Base-by-base conservation (phyloP, 2,888 invertebrate genomes). In the Heliconius sara region DNA sequence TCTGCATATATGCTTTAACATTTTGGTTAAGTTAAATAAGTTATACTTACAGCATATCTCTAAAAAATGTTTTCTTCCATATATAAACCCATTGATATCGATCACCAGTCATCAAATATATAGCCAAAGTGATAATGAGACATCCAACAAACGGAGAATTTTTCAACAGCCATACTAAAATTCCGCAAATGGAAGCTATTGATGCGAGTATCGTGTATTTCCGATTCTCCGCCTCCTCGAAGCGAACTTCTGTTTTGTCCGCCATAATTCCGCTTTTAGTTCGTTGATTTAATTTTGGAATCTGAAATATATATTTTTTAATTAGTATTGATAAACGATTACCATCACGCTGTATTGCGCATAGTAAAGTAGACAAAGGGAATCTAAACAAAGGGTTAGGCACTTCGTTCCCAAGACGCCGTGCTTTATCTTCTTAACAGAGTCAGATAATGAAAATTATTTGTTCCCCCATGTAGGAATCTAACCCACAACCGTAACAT, bases 11-110 rank as follows among this genome's bases (percentile, higher is more conserved):
- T 6, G 16, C 47, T 52, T 52, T 52, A 52, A 52, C 6, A 52
- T 52, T 6, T 19, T 52, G 63, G 4, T 16, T 6, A 65, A 65
- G 7, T 65, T n/a, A 34, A 78, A 94, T n/a, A n/a, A n/a, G 94
- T 93, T 73, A 95, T 79, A 94, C 94, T 93, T 73, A 95, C 95
- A 89, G 85, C 82, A 90, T 85, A 85, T 95, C 95, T 70, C 95
- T 89, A 34, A 88, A 88, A 76, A 89, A 87, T 0, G 95, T 95
- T 86, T 93, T 94, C 85, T 89, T 90, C 90, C 92, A 93, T 19
- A 95, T 94, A 83, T 94, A 95, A 57, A 95, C 84, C 95, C 95
- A 95, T 83, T 95, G 95, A 82, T 95, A 95, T 83, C 95, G 87
- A 79, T 94, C 89, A 0, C 95, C 95, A 0, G 94, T 94, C 88